Percentiles rank a stretch among this genome's conserved stretches.
phyloP scores from a whole-genome alignment of 2,797 vertebrate genomes.

The Chaenodraco wilsoni region DNA sequence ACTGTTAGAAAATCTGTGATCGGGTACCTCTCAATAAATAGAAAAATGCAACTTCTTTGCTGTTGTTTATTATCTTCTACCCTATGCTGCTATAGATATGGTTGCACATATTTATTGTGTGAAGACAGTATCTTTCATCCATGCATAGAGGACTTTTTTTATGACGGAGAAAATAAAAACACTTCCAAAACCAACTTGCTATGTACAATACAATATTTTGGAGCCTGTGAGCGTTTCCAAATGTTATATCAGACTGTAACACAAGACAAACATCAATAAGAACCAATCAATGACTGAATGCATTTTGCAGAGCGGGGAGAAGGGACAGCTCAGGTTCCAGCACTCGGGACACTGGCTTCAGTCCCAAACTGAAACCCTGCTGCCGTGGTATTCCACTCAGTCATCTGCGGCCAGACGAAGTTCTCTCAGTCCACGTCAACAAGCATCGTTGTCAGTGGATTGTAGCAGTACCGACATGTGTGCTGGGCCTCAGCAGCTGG shows the following conservation, averaged over 20 bases:
- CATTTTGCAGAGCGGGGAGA: conserved; percentile 41
- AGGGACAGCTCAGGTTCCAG: conserved; percentile 68
- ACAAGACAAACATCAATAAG: conserved; percentile 74
- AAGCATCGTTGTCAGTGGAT: conserved; percentile 42
- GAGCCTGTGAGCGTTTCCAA: conserved; percentile 36
- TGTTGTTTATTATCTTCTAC: conserved; percentile 60
- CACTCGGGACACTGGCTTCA: conserved; percentile 30
- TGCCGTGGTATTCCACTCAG: conserved; percentile 27
- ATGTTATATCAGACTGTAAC: conserved; percentile 64
- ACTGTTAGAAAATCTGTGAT: conserved; percentile 69
- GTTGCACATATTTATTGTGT: conserved; percentile 50
- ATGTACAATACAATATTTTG: conserved; percentile 49
- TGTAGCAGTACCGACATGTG: conserved; percentile 13
- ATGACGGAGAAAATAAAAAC: conserved; percentile 25
- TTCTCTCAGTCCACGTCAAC: conserved; percentile 42
- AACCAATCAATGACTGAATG: conserved; percentile 62
- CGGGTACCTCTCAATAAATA: conserved; percentile 81
- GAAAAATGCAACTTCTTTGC: conserved; percentile 61
- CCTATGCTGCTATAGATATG: conserved; percentile 72
- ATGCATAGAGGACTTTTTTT: conserved; percentile 66
- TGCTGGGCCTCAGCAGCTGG: conserved; percentile 37
- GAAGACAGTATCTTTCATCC: conserved; percentile 57
- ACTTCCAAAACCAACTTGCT: conserved; percentile 46
- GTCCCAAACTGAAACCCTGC: conserved; percentile 35
- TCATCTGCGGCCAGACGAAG: conserved; percentile 24